Evolutionary conservation across 30 jellyfish, hydroid and myxozoan species (phyloP), one percentile per base, ranked within the genome.

Genomic region (Mastigias papua): DNA sequence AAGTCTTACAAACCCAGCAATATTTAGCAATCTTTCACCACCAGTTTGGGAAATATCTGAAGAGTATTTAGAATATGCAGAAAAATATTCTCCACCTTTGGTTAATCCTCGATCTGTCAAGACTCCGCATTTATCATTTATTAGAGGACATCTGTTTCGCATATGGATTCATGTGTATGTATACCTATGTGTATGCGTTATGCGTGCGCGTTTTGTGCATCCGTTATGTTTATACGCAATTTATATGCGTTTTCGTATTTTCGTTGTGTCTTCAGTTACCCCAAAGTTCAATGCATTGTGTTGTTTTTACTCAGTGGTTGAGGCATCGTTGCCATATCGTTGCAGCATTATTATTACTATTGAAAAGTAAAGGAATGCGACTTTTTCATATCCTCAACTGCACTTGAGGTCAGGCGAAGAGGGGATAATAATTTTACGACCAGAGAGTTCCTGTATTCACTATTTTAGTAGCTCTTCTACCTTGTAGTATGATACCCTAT

Each of bases 1-100:
- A 8, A 75, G 92, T 28, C 60, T 93, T 57, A 73, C 89, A 1
- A 93, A 93, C 63, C 98, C 98, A 3, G 95, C 97, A n/a, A 84
- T 91, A 26, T 91, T 91, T 81, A 57, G 67, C 34, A 83, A 83
- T 33, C 61, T 78, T 2, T 63, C 74, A 20, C 97, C 95, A 25
- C 97, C 97, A 29, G 97, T 72, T 7, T 91, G 97, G 97, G 97
- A 91, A 79, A 84, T 91, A 34, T 63, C 90, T 30, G 95, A 84
- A 37, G 93, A 91, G 69, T 91, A 91, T 69, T 68, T 91, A 68
- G 81, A 73, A 37, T 73, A 58, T 70, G 97, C 95, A 0, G 92
- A 85, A 50, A 80, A 91, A 67, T 85, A 82, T 46, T 77, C 88
- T 5, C 90, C 96, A 16, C 90, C 90, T 3, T 61, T 75, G 51